Conservation (phyloP, 2,797 vertebrate species). For the Pseudochirops cupreus region DNA sequence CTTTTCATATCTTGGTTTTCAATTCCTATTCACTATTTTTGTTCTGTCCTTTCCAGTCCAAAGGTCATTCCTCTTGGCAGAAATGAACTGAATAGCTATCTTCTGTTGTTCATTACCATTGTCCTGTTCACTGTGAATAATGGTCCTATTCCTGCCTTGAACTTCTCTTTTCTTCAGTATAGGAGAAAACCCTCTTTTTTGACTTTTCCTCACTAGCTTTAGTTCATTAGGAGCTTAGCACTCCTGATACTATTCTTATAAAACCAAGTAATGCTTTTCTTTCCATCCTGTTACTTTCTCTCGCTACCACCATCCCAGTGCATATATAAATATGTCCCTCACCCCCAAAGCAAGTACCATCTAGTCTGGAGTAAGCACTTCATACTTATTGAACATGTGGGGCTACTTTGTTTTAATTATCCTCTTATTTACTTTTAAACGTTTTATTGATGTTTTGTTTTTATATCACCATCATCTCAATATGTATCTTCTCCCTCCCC, state of each 20-base stretch:
- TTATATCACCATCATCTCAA: neutral
- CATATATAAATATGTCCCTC: neutral
- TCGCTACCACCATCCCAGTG: neutral
- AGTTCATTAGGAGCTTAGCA: no score
- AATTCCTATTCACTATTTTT: neutral
- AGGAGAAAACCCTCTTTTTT: no score
- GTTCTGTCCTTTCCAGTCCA: neutral
- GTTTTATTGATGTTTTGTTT: neutral
- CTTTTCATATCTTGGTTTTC: neutral
- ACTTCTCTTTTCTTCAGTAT: no score
- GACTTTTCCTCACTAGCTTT: no score
- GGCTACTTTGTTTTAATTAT: neutral
- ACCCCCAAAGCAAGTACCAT: neutral
- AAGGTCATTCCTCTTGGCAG: neutral
- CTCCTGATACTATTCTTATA: no score
- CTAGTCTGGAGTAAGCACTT: neutral
- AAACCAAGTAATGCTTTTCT: neutral
- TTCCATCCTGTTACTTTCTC: neutral
- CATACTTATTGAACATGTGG: neutral
- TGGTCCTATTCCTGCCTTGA: neutral
- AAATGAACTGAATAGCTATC: neutral
- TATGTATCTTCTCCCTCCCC: neutral
- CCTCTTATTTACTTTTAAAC: neutral
- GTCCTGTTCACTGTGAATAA: neutral
- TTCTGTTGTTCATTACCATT: no score